Conservation (phyloP, 2,888 invertebrate species). For the Synanthedon vespiformis region DNA sequence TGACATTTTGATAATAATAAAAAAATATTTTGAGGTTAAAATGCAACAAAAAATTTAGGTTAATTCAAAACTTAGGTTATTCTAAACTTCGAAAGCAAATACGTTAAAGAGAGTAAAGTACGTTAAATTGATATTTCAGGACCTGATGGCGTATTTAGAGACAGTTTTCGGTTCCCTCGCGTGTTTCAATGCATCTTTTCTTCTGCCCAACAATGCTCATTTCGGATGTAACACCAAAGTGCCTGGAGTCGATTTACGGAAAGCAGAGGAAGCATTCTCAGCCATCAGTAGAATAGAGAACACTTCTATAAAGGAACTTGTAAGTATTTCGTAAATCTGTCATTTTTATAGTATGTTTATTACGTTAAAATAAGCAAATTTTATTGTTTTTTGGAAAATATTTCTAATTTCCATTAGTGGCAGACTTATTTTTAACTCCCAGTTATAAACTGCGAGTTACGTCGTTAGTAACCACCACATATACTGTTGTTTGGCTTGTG, state of each 20-base stretch:
- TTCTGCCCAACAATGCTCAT: conserved; percentile 75
- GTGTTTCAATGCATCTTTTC: conserved; percentile 91
- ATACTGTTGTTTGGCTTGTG: no score
- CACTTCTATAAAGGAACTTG: conserved; percentile 75
- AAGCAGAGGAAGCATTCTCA: conserved; percentile 76
- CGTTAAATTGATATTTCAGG: conserved; percentile 43
- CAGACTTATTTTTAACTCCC: not conserved
- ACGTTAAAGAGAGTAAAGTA: no score
- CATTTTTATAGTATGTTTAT: not conserved
- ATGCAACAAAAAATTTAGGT: no score
- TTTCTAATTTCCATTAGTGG: not conserved
- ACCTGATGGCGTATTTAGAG: conserved; percentile 78
- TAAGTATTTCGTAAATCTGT: conserved; percentile 20
- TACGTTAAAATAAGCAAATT: not conserved
- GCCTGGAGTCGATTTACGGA: conserved; percentile 81
- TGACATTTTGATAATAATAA: no score
- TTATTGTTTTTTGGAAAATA: no score
- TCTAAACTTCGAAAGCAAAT: no score
- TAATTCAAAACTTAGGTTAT: no score
- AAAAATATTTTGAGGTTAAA: no score
- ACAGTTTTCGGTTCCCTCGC: conserved; percentile 86
- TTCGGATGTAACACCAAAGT: conserved; percentile 84
- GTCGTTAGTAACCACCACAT: no score
- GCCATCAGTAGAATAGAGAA: conserved; percentile 79
- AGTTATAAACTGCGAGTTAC: no score